Evolutionary conservation across 2,113 vertebrate species (phyloP), one percentile per base, ranked within the genome.

Genomic region (Tinamus guttatus): DNA sequence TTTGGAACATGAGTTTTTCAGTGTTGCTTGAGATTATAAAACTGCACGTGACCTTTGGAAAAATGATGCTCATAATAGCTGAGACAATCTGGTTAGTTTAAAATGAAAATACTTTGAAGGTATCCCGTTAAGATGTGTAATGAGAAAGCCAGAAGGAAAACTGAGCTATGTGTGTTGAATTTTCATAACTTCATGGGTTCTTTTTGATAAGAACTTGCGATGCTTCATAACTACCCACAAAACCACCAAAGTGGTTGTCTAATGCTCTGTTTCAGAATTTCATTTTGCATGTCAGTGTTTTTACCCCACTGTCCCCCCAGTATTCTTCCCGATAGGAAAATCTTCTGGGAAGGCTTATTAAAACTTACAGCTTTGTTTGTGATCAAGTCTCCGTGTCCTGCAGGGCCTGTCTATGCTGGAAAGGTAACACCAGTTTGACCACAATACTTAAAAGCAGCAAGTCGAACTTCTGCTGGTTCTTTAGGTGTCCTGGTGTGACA

Each of bases 371-470:
- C 19, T 76, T 51, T 12, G 51, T 25, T 18, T 24, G 34, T 54
- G 36, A 18, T 25, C 74, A 24, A 27, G 9, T 67, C 7, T 85
- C 62, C 24, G 17, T 0, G 3, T 54, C 78, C n/a, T 41, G 64
- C 24, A 73, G 59, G 17, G 32, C 2, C 0, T 40, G 2, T 40
- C 38, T 49, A 0, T 60, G 7, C 14, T 62, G 18, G 40, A 69
- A 84, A 62, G 60, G 5, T 32, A 1, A 1, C 34, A 30, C 34
- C 56, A 81, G 36, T 71, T 56, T 28, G 81, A 43, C 68, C 40
- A 89, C 77, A 34, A 32, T 24, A 43, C 65, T 22, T 16, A 40
- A 74, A 62, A 62, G 40, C n/a, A 69, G 4, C 10, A 43, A 80
- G 25, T 10, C 34, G 7, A 17, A 5, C 16, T 36, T 80, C 10